These are phyloP conservation scores for Epicampocera succincta DNA, from an alignment of 2,888 invertebrate genomes.

Conservation along the genomic window DNA sequence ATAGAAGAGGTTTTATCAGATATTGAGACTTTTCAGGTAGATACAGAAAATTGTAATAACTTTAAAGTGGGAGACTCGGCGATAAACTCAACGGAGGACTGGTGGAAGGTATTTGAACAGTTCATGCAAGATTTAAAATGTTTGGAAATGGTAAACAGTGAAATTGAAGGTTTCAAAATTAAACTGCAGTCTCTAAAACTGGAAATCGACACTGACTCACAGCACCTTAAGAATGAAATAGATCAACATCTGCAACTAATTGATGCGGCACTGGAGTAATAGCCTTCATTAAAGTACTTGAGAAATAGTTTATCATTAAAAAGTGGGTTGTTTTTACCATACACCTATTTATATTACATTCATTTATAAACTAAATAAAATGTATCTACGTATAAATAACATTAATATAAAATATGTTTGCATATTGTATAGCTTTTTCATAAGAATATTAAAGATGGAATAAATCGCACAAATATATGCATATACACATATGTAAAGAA, in stretches of 20 bases:
- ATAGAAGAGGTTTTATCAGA: slow-evolving; percentile 78
- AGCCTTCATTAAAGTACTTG: background rate
- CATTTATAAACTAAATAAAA: too few relatives aligned
- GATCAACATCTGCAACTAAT: slow-evolving; percentile 71
- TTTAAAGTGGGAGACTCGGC: slow-evolving; percentile 56
- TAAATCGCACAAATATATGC: too few relatives aligned
- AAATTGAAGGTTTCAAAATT: slow-evolving; percentile 74
- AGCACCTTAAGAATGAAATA: slow-evolving; percentile 75
- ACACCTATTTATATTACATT: too few relatives aligned
- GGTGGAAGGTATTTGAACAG: slow-evolving; percentile 80
- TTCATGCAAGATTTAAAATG: slow-evolving; percentile 78
- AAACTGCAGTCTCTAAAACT: slow-evolving; percentile 75
- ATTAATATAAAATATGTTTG: too few relatives aligned
- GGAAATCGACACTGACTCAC: slow-evolving; percentile 76
- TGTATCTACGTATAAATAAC: too few relatives aligned
- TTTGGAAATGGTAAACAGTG: slow-evolving; percentile 74
- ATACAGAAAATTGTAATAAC: slow-evolving; percentile 50
- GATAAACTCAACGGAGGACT: slow-evolving; percentile 71
- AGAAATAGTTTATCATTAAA: background rate
- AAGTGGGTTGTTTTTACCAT: background rate
- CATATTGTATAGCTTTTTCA: too few relatives aligned
- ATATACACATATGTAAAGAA: too few relatives aligned
- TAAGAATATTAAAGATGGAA: too few relatives aligned
- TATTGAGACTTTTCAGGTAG: slow-evolving; percentile 77
- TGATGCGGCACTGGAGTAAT: slow-evolving; percentile 55